These are phyloP conservation scores for Pangasius macronema DNA, from an alignment of 2,797 vertebrate genomes.

Conservation along the genomic window DNA sequence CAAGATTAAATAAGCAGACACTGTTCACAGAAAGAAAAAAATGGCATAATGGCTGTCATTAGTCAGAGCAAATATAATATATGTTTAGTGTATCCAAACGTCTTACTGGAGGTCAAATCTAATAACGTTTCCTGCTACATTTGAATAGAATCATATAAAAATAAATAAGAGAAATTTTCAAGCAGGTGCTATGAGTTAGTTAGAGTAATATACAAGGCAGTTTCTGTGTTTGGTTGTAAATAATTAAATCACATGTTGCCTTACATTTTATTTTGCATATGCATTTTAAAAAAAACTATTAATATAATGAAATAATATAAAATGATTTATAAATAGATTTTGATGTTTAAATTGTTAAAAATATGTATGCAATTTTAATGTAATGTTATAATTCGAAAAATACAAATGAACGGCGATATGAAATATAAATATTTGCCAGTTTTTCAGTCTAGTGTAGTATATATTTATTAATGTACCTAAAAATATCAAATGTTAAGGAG, in stretches of 20 bases:
- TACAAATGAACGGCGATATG: neutral
- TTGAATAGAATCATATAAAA: too few relatives aligned
- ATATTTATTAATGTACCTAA: neutral
- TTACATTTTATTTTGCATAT: neutral
- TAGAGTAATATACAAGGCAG: neutral
- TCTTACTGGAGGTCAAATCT: neutral
- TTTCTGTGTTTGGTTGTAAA: neutral
- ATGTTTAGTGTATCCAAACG: slow-evolving; percentile 3
- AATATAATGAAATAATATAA: neutral
- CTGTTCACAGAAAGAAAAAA: slow-evolving; percentile 35
- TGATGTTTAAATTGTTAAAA: neutral
- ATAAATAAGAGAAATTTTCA: neutral
- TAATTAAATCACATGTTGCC: neutral
- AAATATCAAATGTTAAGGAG: neutral
- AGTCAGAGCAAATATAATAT: slow-evolving; percentile 9
- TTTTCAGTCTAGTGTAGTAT: neutral
- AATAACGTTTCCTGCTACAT: neutral
- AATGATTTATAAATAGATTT: neutral
- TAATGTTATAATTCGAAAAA: neutral
- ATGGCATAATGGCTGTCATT: neutral
- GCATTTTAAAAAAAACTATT: neutral
- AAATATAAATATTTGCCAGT: neutral
- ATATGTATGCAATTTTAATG: neutral
- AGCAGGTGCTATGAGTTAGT: neutral
- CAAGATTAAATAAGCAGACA: slow-evolving; percentile 68